Base-by-base conservation (phyloP, 2,888 invertebrate species). In the Epirrita christyi region DNA sequence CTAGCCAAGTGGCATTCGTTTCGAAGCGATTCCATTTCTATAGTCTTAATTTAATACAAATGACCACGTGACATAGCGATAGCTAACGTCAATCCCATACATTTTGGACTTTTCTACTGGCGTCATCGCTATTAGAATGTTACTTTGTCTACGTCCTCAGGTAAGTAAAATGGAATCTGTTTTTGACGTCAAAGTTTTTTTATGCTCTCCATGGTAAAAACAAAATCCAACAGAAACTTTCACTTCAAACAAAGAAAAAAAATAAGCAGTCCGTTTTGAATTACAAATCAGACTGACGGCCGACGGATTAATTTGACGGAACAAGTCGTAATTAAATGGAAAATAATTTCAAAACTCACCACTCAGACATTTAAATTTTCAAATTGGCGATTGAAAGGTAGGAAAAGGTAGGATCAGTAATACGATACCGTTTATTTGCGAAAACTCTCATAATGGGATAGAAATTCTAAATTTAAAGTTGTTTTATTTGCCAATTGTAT, bases 311-410 rank as follows among this genome's bases (percentile, higher is more conserved):
- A 86, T 86, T 86, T 83, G 76, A 76, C 74, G 72, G 78, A 76
- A 78, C 80, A 80, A 77, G 72, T 75, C 79, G 76, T 78, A 85
- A 87, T 85, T 86, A 83, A 80, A 86, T 78, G 73, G 76, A 70
- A 78, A 79, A 83, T 82, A 75, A 83, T 80, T 81, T 80, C 57
- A 59, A 51, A 40, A 48, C 29, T 46, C 32, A 29, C 38, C 71
- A 72, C 76, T 77, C 78, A 79, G 80, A 77, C 78, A 78, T 79
- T 76, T 70, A 77, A 76, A 79, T 80, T 54, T 56, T 14, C 28
- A 15, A 34, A 53, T 50, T 42, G 44, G 8, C 60, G 67, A 68
- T 21, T 21, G 21, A 4, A 21, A 21, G 71, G 66, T 66, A 42
- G 42, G 40, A 4, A 21, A 2, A 3, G 21, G 40, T 21, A n/a